A percentile compares a stretch with the other conserved stretches of the same genome.
These are phyloP conservation scores for Diuraphis noxia DNA, from an alignment of 1,140 invertebrate species.

Conservation along the genomic window DNA sequence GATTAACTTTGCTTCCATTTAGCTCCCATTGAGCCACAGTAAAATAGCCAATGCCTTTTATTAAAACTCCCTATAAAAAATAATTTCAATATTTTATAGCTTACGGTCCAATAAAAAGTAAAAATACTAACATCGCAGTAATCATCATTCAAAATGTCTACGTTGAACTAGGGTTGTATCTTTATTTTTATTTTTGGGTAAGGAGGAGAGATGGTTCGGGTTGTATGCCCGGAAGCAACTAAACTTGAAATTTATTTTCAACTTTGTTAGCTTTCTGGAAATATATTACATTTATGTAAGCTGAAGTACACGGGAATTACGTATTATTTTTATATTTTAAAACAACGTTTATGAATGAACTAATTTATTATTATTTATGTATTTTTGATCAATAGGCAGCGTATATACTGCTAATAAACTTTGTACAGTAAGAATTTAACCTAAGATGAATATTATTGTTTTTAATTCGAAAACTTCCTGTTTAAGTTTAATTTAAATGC, in stretches of 20 bases:
- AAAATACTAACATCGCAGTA: not conserved
- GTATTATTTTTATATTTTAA: not conserved
- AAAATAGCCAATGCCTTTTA: slow-evolving; percentile 13
- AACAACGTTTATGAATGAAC: not conserved
- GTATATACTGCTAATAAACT: not conserved
- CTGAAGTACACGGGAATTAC: not conserved
- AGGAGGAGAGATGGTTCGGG: too few species aligned
- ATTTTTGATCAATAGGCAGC: not conserved
- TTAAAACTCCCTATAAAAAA: not conserved
- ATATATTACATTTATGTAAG: not conserved
- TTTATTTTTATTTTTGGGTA: too few species aligned
- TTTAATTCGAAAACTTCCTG: not conserved
- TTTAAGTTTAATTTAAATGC: not conserved
- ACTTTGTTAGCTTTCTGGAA: not conserved
- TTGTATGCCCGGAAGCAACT: not conserved
- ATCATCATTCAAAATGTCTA: too few species aligned
- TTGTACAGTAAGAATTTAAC: not conserved
- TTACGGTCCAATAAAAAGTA: not conserved
- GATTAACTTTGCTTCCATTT: not conserved
- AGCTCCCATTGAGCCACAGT: not conserved
- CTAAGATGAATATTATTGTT: not conserved
- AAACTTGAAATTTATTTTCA: not conserved
- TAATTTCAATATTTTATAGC: not conserved
- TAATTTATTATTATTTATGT: not conserved
- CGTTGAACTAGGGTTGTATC: too few species aligned